Conservation (phyloP, 1,140 invertebrate genomes). For the Cydia strobilella region DNA sequence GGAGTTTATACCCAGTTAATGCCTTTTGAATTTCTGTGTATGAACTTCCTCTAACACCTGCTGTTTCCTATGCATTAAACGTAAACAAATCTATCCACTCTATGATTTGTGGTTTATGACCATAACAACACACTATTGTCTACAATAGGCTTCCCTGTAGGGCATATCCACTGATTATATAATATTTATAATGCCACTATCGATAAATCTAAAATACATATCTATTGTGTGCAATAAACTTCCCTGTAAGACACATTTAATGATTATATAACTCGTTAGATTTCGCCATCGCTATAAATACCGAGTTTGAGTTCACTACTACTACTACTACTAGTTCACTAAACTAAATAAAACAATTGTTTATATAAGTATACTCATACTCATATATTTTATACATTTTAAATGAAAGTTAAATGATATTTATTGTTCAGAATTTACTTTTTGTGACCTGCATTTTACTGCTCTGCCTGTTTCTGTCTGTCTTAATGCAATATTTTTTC, state of each 20-base stretch:
- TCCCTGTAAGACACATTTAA: neutral
- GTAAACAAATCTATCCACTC: neutral
- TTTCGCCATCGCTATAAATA: neutral
- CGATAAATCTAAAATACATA: neutral
- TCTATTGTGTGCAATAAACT: neutral
- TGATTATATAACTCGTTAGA: neutral
- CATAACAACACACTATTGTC: neutral
- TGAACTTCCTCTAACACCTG: constrained; percentile 3
- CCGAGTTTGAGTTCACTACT: neutral
- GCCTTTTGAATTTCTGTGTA: neutral
- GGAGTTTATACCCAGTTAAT: neutral
- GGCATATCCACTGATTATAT: neutral
- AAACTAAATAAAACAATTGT: too few relatives aligned
- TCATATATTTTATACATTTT: too few relatives aligned
- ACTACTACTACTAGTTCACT: too few relatives aligned
- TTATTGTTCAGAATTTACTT: too few relatives aligned
- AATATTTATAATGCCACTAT: neutral
- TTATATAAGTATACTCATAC: too few relatives aligned
- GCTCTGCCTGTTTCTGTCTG: too few relatives aligned
- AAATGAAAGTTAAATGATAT: too few relatives aligned
- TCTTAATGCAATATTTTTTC: too few relatives aligned
- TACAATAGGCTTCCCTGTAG: neutral
- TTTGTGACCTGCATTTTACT: too few relatives aligned
- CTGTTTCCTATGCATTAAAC: constrained; percentile 4
- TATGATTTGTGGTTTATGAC: neutral